Conservation (phyloP, 2,888 invertebrate species). For the Acleris emargana region DNA sequence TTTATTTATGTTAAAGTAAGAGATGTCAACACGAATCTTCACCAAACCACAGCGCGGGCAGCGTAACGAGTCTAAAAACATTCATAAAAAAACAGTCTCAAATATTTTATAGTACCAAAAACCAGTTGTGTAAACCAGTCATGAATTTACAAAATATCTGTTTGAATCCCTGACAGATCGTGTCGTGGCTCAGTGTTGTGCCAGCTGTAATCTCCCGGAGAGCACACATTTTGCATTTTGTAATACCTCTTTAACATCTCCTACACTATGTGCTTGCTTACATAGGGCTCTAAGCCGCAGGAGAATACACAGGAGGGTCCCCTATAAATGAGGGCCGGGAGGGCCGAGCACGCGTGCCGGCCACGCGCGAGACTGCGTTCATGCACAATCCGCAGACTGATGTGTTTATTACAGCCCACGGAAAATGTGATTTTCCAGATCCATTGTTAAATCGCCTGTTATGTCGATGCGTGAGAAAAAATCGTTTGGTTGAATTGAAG, state of each 20-base stretch:
- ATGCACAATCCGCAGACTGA: constrained; percentile 50
- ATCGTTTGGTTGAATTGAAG: too few relatives aligned
- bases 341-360: constrained; percentile 42
- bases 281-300: neutral
- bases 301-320: constrained; percentile 2
- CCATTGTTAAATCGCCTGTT: constrained; percentile 9
- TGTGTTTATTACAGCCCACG: constrained; percentile 57
- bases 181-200: too few relatives aligned
- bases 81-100: too few relatives aligned
- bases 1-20: too few relatives aligned
- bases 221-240: neutral
- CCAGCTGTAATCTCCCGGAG: too few relatives aligned
- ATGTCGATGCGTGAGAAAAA: constrained; percentile 32
- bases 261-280: neutral
- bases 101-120: too few relatives aligned
- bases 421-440: constrained; percentile 44
- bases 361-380: constrained; percentile 54
- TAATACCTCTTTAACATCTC: neutral
- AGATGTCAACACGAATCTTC: too few relatives aligned
- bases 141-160: too few relatives aligned
- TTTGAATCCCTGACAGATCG: too few relatives aligned
- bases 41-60: too few relatives aligned
- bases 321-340: constrained; percentile 42
- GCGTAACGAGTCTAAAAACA: too few relatives aligned
- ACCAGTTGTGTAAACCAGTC: too few relatives aligned